These are phyloP conservation scores for Thalassophryne amazonica DNA, from an alignment of 2,797 vertebrate genomes.

Conservation along the genomic window DNA sequence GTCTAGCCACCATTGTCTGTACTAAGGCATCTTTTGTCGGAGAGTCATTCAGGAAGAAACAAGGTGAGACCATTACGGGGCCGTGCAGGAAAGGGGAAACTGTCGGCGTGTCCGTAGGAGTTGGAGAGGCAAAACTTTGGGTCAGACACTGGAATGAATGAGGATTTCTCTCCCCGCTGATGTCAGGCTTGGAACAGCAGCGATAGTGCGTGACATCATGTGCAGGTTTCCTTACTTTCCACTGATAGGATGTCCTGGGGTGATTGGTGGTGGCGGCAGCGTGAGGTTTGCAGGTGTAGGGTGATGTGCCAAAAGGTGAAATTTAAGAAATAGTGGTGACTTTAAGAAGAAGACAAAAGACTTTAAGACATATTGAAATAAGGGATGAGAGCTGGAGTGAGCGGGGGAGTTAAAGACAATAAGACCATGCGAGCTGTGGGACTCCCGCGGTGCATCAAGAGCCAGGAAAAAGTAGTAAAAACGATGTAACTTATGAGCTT, in stretches of 20 bases:
- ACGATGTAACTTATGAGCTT: conserved; percentile 26
- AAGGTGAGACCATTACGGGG: conserved; percentile 8
- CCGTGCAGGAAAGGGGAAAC: background rate
- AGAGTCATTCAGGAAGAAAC: conserved; percentile 9
- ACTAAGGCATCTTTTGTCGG: background rate
- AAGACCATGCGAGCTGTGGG: background rate
- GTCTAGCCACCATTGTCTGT: conserved; percentile 18
- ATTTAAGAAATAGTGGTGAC: background rate
- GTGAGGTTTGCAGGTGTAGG: background rate
- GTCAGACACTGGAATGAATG: conserved; percentile 79
- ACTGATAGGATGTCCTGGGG: conserved; percentile 40
- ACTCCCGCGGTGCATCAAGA: conserved; percentile 9
- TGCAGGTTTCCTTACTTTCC: conserved; percentile 46
- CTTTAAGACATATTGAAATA: background rate
- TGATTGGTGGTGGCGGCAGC: background rate
- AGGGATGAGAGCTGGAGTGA: conserved; percentile 16
- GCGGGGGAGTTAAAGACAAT: background rate
- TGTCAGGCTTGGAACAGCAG: conserved; percentile 67
- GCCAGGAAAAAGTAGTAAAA: conserved; percentile 66
- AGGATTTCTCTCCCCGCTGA: conserved; percentile 69
- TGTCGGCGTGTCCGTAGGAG: conserved; percentile 28
- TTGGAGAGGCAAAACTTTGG: conserved; percentile 17
- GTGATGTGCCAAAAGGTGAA: background rate
- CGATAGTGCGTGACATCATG: conserved; percentile 68
- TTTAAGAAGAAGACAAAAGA: background rate